phyloP scores from a whole-genome alignment of 2,888 invertebrate species.

The Acanthosepion esculentum region DNA sequence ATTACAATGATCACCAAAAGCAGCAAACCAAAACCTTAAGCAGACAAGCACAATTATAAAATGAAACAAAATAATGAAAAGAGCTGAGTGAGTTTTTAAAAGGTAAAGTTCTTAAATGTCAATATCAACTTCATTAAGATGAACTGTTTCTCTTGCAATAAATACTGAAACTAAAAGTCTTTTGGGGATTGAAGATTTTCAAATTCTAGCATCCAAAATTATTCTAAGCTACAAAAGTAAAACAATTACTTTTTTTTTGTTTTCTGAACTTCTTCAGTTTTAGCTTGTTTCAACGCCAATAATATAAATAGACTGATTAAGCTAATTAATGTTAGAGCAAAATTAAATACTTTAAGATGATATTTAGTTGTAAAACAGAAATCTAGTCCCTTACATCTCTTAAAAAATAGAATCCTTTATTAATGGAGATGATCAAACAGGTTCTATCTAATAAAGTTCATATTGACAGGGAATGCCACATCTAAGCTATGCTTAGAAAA shows the following conservation, averaged over 20 bases:
- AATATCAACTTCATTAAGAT: background rate
- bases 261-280: background rate
- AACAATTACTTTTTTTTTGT: background rate
- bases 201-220: background rate
- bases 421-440: background rate
- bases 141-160: background rate
- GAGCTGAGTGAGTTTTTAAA: background rate
- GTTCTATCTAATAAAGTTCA: background rate
- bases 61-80: background rate
- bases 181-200: background rate
- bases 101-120: background rate
- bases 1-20: background rate
- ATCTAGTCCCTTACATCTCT: background rate
- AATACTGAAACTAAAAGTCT: background rate
- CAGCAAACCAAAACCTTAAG: background rate
- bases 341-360: background rate
- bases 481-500: too few species aligned
- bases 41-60: background rate
- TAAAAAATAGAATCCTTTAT: background rate
- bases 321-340: background rate
- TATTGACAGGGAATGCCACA: background rate
- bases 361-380: background rate
- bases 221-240: background rate
- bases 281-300: background rate
- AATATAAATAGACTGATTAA: background rate